Evolutionary conservation across 2,113 vertebrate species (phyloP), one percentile per base, ranked within the genome.

Genomic region (Dromas ardeola): DNA sequence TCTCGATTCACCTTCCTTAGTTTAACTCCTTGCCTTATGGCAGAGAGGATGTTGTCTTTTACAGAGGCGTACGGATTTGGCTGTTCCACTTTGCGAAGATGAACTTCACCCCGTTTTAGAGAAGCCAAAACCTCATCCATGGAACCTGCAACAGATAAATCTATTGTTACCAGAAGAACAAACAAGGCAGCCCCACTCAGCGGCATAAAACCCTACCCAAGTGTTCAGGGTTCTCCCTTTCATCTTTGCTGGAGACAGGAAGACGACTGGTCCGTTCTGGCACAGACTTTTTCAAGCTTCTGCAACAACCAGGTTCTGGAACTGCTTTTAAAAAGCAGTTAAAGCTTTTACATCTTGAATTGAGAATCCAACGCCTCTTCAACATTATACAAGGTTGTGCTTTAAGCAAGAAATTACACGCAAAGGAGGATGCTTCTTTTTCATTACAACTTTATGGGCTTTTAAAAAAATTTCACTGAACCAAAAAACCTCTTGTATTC

Each of bases 71-170:
- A n/a, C 0, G 23, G 53, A 11, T 66, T 20, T 0, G 56, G 67
- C 40, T 22, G 85, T 3, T 98, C 98, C 30, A 87, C 98, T 81
- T 96, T 99, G 56, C 97, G 97, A 26, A 99, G 98, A 38, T 94
- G 98, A 73, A 97, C 91, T 67, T 98, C 98, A 42, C 98, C 97
- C 0, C 98, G 98, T 96, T 99, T 98, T 19, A 99, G 91, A 3
- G 99, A 99, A 32, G 99, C 99, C 97, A 99, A 45, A 91, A 99
- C 99, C 63, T 99, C 98, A 36, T 99, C 99, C 99, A 99, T 99
- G 5, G 99, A 98, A 62, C 99, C 99, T 99, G 96, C 71, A 95
- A 81, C 27, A 18, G 30, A 74, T 4, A 52, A 65, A 61, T 6
- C 34, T 25, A 9, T 53, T 43, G 43, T 90, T 43, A 93, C 10